These are phyloP conservation scores for Drosophila fungiperda DNA, from an alignment of 2,888 invertebrate species.

Conservation along the genomic window DNA sequence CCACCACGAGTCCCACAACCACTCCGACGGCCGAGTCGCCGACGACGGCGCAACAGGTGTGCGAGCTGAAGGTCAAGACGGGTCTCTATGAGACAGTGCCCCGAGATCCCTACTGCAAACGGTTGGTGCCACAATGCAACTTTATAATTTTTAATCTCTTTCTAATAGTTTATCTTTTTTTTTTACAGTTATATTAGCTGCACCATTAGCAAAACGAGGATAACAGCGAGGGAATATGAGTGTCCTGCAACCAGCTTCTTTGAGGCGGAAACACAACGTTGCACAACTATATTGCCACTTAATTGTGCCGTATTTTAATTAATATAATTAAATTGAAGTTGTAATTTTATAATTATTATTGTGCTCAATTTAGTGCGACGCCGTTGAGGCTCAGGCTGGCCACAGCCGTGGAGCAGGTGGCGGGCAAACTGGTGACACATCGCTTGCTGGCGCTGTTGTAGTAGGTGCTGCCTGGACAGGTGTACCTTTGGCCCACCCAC, in stretches of 20 bases:
- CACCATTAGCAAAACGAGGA: conserved; percentile 36
- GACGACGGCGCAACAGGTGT: conserved; percentile 66
- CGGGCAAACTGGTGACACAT: conserved; percentile 58
- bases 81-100: conserved; percentile 78
- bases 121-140: conserved; percentile 52
- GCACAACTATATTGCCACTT: conserved; percentile 62
- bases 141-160: not conserved
- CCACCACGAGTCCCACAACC: conserved; percentile 11
- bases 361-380: conserved; percentile 23
- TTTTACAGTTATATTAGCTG: conserved; percentile 79
- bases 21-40: not conserved
- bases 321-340: no score
- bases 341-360: no score
- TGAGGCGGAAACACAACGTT: conserved; percentile 56
- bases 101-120: conserved; percentile 71
- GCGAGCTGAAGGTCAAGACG: conserved; percentile 41
- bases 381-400: conserved; percentile 53
- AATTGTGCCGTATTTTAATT: conserved; percentile 53
- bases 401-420: conserved; percentile 54
- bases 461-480: conserved; percentile 72
- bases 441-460: conserved; percentile 54
- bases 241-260: conserved; percentile 69
- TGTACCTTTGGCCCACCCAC: conserved; percentile 72
- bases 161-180: conserved; percentile 6
- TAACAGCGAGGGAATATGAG: conserved; percentile 61